These are phyloP conservation scores for Coelinius sp. DNA, from an alignment of 2,888 invertebrate species.

Conservation along the genomic window DNA sequence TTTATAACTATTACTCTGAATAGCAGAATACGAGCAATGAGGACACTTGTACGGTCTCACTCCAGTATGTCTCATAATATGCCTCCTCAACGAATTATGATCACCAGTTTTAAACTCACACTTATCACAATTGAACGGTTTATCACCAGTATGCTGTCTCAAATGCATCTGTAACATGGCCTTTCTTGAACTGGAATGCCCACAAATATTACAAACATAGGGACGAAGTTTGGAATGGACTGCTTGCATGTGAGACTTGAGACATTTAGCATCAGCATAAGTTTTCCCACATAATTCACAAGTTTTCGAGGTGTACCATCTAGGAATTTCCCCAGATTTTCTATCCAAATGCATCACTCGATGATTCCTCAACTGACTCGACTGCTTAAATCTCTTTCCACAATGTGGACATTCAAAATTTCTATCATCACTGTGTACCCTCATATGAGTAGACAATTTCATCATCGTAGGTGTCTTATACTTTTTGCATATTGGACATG, in stretches of 20 bases:
- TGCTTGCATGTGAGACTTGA: constrained; percentile 79
- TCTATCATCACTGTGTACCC: constrained; percentile 74
- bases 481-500: constrained; percentile 74
- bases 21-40: constrained; percentile 79
- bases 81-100: constrained; percentile 81
- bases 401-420: constrained; percentile 74
- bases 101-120: constrained; percentile 82
- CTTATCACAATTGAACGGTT: constrained; percentile 80
- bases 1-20: constrained; percentile 80
- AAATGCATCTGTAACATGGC: constrained; percentile 81
- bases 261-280: constrained; percentile 79
- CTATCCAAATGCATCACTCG: constrained; percentile 72
- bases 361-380: constrained; percentile 77
- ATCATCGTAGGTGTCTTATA: constrained; percentile 75
- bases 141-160: constrained; percentile 84
- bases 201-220: constrained; percentile 82
- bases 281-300: constrained; percentile 80
- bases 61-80: constrained; percentile 76
- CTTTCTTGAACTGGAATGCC: constrained; percentile 80
- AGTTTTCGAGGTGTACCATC: constrained; percentile 76
- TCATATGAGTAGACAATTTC: constrained; percentile 77
- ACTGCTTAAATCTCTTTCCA: constrained; percentile 76
- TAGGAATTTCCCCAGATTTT: constrained; percentile 61
- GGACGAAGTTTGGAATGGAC: constrained; percentile 83
- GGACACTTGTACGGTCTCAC: constrained; percentile 77